phyloP scores from a whole-genome alignment of 2,113 vertebrate genomes.

The Petroica traversi region DNA sequence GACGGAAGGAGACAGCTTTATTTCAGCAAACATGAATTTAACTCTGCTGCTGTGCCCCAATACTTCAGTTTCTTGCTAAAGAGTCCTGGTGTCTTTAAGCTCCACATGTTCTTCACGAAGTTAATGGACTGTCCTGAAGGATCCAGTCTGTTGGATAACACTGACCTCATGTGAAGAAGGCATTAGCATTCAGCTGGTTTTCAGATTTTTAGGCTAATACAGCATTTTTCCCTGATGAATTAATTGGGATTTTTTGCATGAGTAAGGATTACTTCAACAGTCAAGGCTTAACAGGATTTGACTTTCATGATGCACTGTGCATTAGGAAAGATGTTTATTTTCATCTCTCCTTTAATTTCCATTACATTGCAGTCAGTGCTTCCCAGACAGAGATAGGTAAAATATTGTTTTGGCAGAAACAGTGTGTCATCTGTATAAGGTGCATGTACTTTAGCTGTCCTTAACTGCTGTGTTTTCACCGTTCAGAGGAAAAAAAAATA shows the following conservation, averaged over 20 bases:
- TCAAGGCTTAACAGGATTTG: conserved; percentile 24
- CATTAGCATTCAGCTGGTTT: conserved; percentile 14
- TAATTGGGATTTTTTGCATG: conserved; percentile 34
- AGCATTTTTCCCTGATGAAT: conserved; percentile 14
- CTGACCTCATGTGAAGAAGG: neutral
- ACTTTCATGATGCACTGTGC: neutral
- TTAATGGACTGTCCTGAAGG: neutral
- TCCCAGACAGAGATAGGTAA: neutral
- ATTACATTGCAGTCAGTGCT: neutral
- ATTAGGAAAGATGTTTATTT: conserved; percentile 1
- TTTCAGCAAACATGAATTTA: neutral
- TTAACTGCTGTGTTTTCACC: neutral
- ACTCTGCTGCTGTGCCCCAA: neutral
- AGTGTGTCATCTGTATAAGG: neutral
- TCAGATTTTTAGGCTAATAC: conserved; percentile 24
- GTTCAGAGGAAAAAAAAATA: neutral
- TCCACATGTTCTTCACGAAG: neutral
- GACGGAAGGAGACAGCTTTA: neutral
- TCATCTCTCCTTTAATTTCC: neutral
- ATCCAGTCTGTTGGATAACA: neutral
- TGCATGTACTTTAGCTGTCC: neutral
- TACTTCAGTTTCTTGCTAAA: neutral
- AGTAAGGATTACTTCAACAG: conserved; percentile 31
- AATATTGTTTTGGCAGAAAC: neutral
- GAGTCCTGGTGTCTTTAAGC: neutral